phyloP scores from a whole-genome alignment of 2,888 invertebrate species.

The Drosophila monieri region DNA sequence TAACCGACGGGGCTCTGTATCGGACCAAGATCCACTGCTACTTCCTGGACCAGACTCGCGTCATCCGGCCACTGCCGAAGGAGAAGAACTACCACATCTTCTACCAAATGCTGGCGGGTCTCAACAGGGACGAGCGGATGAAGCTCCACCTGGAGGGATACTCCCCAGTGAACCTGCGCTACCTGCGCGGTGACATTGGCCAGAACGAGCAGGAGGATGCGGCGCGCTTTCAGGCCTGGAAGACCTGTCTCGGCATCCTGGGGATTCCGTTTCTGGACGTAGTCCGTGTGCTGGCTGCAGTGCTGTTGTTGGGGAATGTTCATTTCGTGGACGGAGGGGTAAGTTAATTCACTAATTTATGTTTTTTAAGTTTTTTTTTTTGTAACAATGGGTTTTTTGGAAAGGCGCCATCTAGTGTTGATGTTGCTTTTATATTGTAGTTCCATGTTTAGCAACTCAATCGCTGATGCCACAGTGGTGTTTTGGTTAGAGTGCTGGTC shows the following conservation, averaged over 20 bases:
- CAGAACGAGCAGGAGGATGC: constrained; percentile 91
- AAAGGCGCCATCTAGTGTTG: constrained; percentile 25
- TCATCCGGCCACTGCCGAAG: constrained; percentile 92
- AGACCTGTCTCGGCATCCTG: constrained; percentile 93
- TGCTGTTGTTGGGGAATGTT: constrained; percentile 95
- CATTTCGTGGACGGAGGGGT: constrained; percentile 92
- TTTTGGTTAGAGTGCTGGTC: constrained; percentile 6
- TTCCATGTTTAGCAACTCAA: accelerated
- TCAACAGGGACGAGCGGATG: constrained; percentile 92
- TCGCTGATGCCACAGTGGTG: constrained; percentile 26
- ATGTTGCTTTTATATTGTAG: accelerated
- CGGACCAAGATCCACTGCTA: constrained; percentile 98
- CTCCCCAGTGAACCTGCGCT: constrained; percentile 91
- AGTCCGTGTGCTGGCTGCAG: constrained; percentile 94
- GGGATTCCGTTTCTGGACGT: constrained; percentile 98
- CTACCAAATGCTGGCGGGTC: constrained; percentile 96
- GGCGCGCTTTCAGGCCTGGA: constrained; percentile 94
- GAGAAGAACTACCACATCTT: constrained; percentile 99
- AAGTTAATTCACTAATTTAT: constrained; percentile 45
- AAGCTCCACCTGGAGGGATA: constrained; percentile 95
- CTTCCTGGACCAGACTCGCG: constrained; percentile 96
- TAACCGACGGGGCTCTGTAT: constrained; percentile 96
- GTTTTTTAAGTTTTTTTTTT: too few species aligned
- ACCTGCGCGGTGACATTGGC: constrained; percentile 90
- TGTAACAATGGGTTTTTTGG: neutral